These are phyloP conservation scores for Passer montanus DNA, from an alignment of 2,113 vertebrate species.

Conservation along the genomic window DNA sequence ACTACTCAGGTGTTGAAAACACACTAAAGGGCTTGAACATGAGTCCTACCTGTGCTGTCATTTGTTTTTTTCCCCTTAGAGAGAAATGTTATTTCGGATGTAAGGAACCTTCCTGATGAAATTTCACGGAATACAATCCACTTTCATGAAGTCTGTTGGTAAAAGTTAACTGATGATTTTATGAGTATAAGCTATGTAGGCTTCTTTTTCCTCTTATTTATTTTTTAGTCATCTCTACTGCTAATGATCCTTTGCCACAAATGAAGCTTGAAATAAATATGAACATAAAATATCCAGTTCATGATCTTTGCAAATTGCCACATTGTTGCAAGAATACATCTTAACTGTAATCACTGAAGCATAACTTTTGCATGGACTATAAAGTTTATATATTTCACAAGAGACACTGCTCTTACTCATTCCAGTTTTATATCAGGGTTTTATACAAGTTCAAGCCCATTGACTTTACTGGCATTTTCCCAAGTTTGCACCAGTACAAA, in stretches of 20 bases:
- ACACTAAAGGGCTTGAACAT: not conserved
- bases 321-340: not conserved
- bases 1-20: not conserved
- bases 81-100: not conserved
- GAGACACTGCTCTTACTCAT: not conserved
- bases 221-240: conserved; percentile 14
- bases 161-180: not conserved
- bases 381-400: conserved; percentile 26
- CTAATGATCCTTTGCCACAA: conserved; percentile 30
- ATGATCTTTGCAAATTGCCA: conserved; percentile 34
- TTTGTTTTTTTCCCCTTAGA: not conserved
- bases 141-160: not conserved
- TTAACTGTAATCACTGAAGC: not conserved
- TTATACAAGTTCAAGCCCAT: conserved; percentile 7
- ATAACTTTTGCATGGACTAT: conserved; percentile 19
- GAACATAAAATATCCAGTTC: conserved; percentile 38
- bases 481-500: not conserved
- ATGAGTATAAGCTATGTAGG: not conserved
- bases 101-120: not conserved
- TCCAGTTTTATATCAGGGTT: not conserved
- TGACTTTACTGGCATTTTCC: not conserved
- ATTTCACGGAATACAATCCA: not conserved
- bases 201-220: not conserved
- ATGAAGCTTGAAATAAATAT: conserved; percentile 58
- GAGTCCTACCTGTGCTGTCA: not conserved